Evolutionary conservation across 2,888 invertebrate genomes (phyloP).

Genomic region (Nowickia ferox): DNA sequence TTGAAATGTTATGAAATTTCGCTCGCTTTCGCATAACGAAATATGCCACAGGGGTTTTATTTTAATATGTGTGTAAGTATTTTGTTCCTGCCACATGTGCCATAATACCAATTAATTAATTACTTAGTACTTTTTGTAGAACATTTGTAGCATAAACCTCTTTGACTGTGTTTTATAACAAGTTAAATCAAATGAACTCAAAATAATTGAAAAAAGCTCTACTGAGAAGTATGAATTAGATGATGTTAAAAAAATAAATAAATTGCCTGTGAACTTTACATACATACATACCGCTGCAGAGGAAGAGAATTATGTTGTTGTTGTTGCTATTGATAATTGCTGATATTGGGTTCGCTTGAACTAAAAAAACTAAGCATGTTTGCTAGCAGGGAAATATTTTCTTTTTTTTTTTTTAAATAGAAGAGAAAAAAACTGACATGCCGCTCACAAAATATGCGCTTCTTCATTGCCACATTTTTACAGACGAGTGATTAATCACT

Average conservation of each 20-base stretch:
- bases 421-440: constrained; percentile 60
- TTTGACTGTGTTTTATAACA: constrained; percentile 13
- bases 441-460: constrained; percentile 68
- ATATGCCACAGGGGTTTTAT: no score
- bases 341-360: neutral
- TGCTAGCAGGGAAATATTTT: constrained; percentile 49
- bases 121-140: neutral
- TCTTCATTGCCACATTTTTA: constrained; percentile 68
- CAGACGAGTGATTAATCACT: constrained; percentile 69
- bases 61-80: no score
- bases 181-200: constrained; percentile 49
- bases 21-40: no score
- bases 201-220: constrained; percentile 33
- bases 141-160: constrained; percentile 4
- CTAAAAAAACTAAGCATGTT: constrained; percentile 29
- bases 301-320: neutral
- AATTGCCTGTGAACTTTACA: constrained; percentile 52
- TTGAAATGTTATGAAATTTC: no score
- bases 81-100: neutral
- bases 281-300: constrained; percentile 1
- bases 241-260: neutral
- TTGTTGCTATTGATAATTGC: neutral
- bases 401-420: neutral
- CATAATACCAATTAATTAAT: constrained; percentile 12
- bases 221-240: constrained; percentile 10